phyloP scores from a whole-genome alignment of 2,113 vertebrate genomes.

The Xenopus borealis region DNA sequence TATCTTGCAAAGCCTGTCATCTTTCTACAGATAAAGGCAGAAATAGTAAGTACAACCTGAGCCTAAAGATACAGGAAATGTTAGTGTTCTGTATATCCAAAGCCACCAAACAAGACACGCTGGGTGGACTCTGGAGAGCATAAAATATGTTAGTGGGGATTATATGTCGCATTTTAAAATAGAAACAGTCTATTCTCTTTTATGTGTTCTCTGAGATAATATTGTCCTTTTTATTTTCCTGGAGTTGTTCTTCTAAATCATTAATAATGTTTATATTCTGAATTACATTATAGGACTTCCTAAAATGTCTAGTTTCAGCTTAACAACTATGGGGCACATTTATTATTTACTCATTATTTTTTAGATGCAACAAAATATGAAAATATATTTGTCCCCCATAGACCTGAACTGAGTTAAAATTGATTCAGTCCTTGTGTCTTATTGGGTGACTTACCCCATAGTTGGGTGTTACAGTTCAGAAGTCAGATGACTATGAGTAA shows the following conservation, averaged over 20 bases:
- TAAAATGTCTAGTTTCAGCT: neutral
- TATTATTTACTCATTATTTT: too few relatives aligned
- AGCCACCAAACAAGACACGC: slow-evolving; percentile 9
- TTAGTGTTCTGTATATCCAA: neutral
- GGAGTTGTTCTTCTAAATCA: slow-evolving; percentile 5
- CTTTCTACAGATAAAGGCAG: neutral
- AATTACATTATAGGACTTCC: slow-evolving; percentile 13
- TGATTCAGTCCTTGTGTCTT: neutral
- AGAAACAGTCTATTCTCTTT: slow-evolving; percentile 24
- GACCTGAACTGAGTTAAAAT: too few relatives aligned
- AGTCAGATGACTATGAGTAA: too few relatives aligned
- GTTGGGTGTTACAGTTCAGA: too few relatives aligned
- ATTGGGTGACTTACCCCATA: too few relatives aligned
- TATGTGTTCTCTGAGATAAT: slow-evolving; percentile 34
- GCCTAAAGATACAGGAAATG: too few relatives aligned
- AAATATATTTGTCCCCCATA: too few relatives aligned
- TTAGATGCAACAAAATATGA: too few relatives aligned
- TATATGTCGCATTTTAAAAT: slow-evolving; percentile 24
- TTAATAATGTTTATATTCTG: slow-evolving; percentile 28
- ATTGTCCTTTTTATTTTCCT: neutral
- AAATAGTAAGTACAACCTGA: neutral
- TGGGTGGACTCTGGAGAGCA: slow-evolving; percentile 25
- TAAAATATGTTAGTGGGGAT: slow-evolving; percentile 27
- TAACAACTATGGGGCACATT: neutral
- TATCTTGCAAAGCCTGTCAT: neutral